phyloP scores from a whole-genome alignment of 2,113 vertebrate species.

The Epinephelus moara region DNA sequence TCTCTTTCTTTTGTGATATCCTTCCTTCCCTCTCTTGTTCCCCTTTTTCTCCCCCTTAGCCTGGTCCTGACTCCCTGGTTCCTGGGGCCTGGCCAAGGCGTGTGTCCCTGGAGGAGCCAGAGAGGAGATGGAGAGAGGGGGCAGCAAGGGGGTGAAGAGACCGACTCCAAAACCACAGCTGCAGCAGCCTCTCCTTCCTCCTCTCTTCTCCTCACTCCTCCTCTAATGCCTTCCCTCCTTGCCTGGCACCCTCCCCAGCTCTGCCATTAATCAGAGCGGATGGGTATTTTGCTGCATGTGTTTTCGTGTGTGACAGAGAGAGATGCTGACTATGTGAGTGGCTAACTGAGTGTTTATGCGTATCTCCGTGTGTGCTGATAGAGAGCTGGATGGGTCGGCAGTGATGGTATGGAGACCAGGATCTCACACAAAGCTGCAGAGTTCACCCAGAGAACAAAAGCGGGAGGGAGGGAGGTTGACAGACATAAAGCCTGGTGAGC shows the following conservation, averaged over 20 bases:
- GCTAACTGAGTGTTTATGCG: conserved; percentile 60
- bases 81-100: conserved; percentile 84
- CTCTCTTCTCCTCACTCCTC: conserved; percentile 43
- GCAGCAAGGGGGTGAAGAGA: conserved; percentile 82
- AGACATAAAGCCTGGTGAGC: conserved; percentile 82
- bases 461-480: conserved; percentile 77
- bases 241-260: conserved; percentile 82
- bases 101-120: conserved; percentile 83
- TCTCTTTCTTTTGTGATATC: conserved; percentile 74
- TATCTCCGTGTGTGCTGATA: conserved; percentile 73
- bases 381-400: conserved; percentile 74
- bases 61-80: conserved; percentile 85
- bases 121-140: conserved; percentile 83
- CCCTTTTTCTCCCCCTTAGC: conserved; percentile 78
- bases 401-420: conserved; percentile 84
- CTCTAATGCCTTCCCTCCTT: conserved; percentile 60
- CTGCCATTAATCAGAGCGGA: conserved; percentile 85
- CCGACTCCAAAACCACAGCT: conserved; percentile 85
- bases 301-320: conserved; percentile 46
- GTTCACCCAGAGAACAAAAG: conserved; percentile 87
- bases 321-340: conserved; percentile 67
- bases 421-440: conserved; percentile 84
- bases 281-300: conserved; percentile 70
- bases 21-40: conserved; percentile 69
- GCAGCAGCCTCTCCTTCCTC: conserved; percentile 68